These are phyloP conservation scores for Elephantulus edwardii DNA, from an alignment of 2,113 vertebrate genomes.

Conservation along the genomic window DNA sequence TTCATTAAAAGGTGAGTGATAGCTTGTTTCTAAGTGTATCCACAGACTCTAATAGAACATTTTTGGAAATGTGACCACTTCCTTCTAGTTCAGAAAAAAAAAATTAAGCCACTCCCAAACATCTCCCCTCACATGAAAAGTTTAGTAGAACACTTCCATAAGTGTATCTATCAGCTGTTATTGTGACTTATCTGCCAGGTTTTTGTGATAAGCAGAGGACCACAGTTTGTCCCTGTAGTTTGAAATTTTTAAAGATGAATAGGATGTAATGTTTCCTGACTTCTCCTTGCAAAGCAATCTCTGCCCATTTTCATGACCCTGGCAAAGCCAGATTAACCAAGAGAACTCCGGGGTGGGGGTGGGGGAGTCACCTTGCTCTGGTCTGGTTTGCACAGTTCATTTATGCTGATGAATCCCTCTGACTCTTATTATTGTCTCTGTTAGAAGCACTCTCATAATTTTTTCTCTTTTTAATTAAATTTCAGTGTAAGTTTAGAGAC, in stretches of 20 bases:
- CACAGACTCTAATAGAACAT: not conserved
- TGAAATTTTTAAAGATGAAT: not conserved
- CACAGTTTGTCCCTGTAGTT: not conserved
- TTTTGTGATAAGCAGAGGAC: not conserved
- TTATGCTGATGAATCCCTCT: not conserved
- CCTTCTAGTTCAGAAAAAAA: not conserved
- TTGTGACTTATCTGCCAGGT: not conserved
- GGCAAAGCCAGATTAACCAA: not conserved
- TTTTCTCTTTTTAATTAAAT: too few relatives aligned
- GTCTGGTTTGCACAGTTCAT: constrained; percentile 6
- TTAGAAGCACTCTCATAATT: too few relatives aligned
- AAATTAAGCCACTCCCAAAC: not conserved
- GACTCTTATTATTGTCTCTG: not conserved
- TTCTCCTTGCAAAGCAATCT: not conserved
- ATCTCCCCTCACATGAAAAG: not conserved
- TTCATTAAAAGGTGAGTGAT: not conserved
- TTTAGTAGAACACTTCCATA: not conserved
- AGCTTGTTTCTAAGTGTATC: not conserved
- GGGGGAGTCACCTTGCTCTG: not conserved
- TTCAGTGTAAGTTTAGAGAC: too few relatives aligned
- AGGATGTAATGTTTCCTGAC: not conserved
- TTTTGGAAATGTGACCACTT: not conserved
- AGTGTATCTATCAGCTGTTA: not conserved
- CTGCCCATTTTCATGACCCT: not conserved
- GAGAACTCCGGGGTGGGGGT: not conserved